phyloP scores from a whole-genome alignment of 2,113 vertebrate species.

The Kobus ellipsiprymnus region DNA sequence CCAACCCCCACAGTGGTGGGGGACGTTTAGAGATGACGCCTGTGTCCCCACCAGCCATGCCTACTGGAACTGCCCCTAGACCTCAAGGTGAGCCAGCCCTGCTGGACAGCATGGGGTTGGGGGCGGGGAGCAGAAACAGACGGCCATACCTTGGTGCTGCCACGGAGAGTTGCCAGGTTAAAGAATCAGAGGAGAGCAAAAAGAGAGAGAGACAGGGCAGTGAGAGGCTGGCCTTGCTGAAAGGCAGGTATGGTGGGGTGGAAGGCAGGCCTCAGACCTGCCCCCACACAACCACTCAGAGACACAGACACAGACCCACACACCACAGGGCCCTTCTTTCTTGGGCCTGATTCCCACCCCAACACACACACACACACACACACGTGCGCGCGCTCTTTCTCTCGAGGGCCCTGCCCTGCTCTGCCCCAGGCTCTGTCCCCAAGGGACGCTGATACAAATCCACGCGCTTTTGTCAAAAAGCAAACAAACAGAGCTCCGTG shows the following conservation, averaged over 20 bases:
- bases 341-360: neutral
- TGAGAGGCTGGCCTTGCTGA: conserved; percentile 18
- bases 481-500: conserved; percentile 34
- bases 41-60: neutral
- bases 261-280: neutral
- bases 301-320: neutral
- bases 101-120: neutral
- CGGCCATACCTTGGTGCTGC: conserved; percentile 65
- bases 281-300: neutral
- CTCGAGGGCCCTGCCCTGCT: neutral
- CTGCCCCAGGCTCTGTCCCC: neutral
- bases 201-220: conserved; percentile 62
- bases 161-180: conserved; percentile 60
- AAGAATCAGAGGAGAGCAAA: conserved; percentile 62
- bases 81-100: neutral
- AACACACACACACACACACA: neutral
- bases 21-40: neutral
- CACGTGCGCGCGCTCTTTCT: neutral
- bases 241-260: neutral
- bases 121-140: neutral
- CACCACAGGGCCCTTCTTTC: neutral
- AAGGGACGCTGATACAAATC: conserved; percentile 41
- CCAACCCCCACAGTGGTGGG: neutral
- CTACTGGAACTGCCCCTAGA: neutral
- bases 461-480: conserved; percentile 27